Percentiles rank a stretch among this genome's conserved stretches.
Evolutionary conservation across 2,797 vertebrate genomes (phyloP).

Genomic region (Myotis myotis): DNA sequence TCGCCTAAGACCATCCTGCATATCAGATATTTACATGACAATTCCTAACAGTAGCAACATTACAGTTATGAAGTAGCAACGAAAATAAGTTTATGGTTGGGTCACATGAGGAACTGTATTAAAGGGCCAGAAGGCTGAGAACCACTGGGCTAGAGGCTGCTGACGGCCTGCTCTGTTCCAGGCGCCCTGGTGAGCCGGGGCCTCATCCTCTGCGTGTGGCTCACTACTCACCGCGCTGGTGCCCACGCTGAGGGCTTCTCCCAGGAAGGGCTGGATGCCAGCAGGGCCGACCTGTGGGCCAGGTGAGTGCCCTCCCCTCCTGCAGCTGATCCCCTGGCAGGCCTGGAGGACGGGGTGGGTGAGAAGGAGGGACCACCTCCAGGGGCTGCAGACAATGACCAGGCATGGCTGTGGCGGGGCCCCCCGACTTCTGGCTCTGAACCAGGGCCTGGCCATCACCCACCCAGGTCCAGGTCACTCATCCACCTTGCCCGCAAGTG

Average conservation of each 20-base stretch:
- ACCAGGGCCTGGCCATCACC: background rate
- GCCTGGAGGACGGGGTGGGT: background rate
- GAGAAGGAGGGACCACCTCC: no score
- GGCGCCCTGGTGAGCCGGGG: background rate
- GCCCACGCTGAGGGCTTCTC: slow-evolving; percentile 10
- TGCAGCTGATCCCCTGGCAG: background rate
- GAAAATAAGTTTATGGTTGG: no score
- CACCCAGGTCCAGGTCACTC: background rate
- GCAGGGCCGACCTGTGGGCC: background rate
- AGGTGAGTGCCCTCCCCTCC: slow-evolving; percentile 66
- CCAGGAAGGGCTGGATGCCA: background rate
- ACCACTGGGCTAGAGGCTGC: no score
- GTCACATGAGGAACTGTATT: no score
- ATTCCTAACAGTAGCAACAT: no score
- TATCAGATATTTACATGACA: no score
- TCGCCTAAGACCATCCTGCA: no score
- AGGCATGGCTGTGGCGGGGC: background rate
- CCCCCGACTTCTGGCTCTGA: background rate
- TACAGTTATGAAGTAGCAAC: no score
- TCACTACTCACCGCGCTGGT: background rate
- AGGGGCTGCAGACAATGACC: accelerated
- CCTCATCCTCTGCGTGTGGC: background rate
- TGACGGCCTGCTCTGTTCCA: background rate
- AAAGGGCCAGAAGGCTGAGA: no score
- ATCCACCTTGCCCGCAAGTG: background rate